Base-by-base conservation (phyloP, 2,888 invertebrate species). In the Strigamia crassipes region DNA sequence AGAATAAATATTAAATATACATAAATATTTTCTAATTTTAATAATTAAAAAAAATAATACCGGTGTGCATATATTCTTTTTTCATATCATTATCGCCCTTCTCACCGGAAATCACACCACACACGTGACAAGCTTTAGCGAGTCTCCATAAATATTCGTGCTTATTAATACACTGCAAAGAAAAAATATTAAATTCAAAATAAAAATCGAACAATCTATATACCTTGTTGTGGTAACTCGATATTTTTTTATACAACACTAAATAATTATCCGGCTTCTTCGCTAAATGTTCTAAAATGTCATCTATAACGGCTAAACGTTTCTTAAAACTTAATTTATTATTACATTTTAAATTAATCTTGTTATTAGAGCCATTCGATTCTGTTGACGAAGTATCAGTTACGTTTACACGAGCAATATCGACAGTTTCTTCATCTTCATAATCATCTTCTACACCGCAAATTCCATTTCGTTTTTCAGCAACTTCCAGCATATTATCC, bases 101-200 rank as follows among this genome's bases (percentile, higher is more conserved):
- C 21, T 84, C 85, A 42, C 86, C 86, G 42, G 85, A 85, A 31
- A 78, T 79, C 77, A 78, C 15, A 5, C 21, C 82, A 13, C 46
- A 78, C n/a, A 46, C 31, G 31, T 82, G 78, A 42, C 82, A 86
- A 12, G 88, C 87, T 85, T 89, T 89, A 3, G 89, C 87, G 41
- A 87, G 84, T 79, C 89, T 84, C 89, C 89, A 89, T 83, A 87
- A 86, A 84, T 87, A 89, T 31, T 88, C 87, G 18, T 85, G 85
- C 84, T 87, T 86, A 51, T 84, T 83, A 61, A 83, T 83, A 83
- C 85, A 84, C 85, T 85, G 56, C 9, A 80, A 83, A 31, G 15
- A 18, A 46, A 42, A 31, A 78, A 21, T 6, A 66, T 2, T 2
- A 66, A 73, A 13, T 73, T 5, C 34, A 31, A 78, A 18, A 15